Base-by-base conservation (phyloP, 2,797 vertebrate species). In the Trematomus bernacchii region DNA sequence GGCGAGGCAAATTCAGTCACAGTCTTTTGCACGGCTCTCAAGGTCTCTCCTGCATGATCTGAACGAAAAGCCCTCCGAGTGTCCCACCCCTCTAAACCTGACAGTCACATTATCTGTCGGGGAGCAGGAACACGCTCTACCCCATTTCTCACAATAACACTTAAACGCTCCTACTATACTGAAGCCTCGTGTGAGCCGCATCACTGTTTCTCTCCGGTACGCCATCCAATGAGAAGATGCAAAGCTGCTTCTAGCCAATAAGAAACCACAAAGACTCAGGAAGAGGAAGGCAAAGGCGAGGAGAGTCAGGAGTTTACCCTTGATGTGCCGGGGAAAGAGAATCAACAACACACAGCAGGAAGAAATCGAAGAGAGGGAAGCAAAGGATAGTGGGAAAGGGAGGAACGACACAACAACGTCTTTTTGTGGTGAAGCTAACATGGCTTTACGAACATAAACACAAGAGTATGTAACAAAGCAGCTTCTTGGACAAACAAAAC, bases 291-390 rank as follows among this genome's bases (percentile, higher is more conserved):
- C 51, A 12, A 66, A 78, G 68, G 82, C 15, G 51, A 78, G 71
- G 40, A 53, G 57, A 83, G 84, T 83, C 79, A 73, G 9, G 60
- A 43, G 83, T 91, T 94, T 87, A 93, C 90, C 90, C 91, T 91
- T 93, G 59, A 83, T 82, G 81, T 91, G 89, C 91, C 61, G 57
- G 77, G 53, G 27, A 47, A 60, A 71, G 46, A 55, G 48, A 72
- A 78, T 61, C 72, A 82, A 82, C 84, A 84, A 70, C 83, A 80
- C 64, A 40, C 12, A 55, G 51, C 2, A 0, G 12, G 23, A 58
- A 69, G 51, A 48, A 65, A 60, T 43, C 2, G 23, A 27, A 61
- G 40, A 73, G 53, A 63, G 53, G 51, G 60, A 19, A 68, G 65
- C 11, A 42, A 66, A 77, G 69, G 23, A 59, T 12, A 10, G 44